Evolutionary conservation across 2,888 invertebrate species (phyloP), one percentile per base, ranked within the genome.

Genomic region (Melangyna quadrimaculata): DNA sequence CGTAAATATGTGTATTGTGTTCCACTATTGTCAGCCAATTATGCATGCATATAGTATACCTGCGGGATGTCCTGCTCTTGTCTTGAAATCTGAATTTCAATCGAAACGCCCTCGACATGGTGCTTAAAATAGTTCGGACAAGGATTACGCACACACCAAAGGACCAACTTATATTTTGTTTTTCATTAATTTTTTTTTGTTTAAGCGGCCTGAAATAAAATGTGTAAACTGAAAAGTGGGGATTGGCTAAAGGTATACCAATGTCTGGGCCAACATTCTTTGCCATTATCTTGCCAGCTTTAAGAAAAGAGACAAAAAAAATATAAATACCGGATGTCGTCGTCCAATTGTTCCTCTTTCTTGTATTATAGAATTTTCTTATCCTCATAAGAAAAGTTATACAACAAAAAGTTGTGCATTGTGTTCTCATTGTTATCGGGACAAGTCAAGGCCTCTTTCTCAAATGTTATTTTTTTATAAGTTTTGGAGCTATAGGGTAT

Each of bases 101-200:
- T 86, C 48, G 63, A 37, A 78, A 80, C 86, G 86, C 86, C 86
- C 80, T 63, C 77, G 69, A 86, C 80, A 81, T 80, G 86, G 77
- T 80, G 53, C 72, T 80, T 72, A 19, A 63, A 80, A 37, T 72
- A 77, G 80, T 86, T 86, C 43, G 14, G 67, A 51, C 63, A 53
- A 40, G 77, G 73, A 73, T 81, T 77, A 77, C 51, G 27, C 59
- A 51, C 67, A 59, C 77, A 14, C 37, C 14, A 32, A 70, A 69
- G 61, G 72, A 63, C 69, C 19, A 59, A 77, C 24, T 72, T 43
- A 8, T 35, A 8, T 35, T 59, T 19, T 35, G 17, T 51, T 61
- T 73, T 29, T 65, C 8, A 10, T 19, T 32, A 7, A 7, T 29
- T 35, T 6, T 29, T 6, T 37, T 70, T 40, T 43, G 5, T 19